phyloP scores from a whole-genome alignment of 1,140 invertebrate species.

The Panagrolaimus sp. region DNA sequence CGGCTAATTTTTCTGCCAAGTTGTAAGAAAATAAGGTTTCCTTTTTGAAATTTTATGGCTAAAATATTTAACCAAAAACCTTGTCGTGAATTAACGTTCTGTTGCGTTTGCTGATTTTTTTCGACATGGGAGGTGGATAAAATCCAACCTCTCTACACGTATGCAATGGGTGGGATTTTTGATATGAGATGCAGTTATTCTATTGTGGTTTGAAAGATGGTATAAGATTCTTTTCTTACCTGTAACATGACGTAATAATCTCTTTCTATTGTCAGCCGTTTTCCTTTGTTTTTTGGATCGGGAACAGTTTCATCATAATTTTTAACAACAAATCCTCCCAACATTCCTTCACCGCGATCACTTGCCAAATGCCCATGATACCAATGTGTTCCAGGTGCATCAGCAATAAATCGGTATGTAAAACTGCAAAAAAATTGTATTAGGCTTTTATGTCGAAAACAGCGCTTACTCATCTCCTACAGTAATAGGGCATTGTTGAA shows the following conservation, averaged over 20 bases:
- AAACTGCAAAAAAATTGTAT: conserved; percentile 24
- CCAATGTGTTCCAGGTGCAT: conserved; percentile 56
- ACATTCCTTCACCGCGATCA: conserved; percentile 50
- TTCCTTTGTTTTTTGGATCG: conserved; percentile 7
- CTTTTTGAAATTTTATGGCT: too few species aligned
- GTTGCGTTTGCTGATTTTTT: too few species aligned
- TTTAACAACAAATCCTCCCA: conserved; percentile 53
- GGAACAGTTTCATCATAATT: conserved; percentile 27
- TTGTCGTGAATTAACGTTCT: too few species aligned
- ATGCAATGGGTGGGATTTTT: too few species aligned
- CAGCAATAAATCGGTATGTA: conserved; percentile 55
- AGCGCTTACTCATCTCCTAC: conserved; percentile 28
- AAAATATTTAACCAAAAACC: too few species aligned
- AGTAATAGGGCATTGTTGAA: conserved; percentile 44
- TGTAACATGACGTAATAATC: conserved; percentile 32
- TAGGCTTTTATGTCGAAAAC: conserved; percentile 11
- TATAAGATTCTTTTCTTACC: not conserved
- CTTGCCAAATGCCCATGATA: conserved; percentile 50
- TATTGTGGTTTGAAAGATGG: too few species aligned
- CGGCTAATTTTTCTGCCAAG: too few species aligned
- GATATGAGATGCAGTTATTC: too few species aligned
- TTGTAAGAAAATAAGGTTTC: too few species aligned
- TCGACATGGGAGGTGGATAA: too few species aligned
- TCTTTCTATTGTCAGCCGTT: not conserved
- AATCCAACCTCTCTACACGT: too few species aligned